These are phyloP conservation scores for Pelusios castaneus DNA, from an alignment of 2,113 vertebrate species.

Conservation along the genomic window DNA sequence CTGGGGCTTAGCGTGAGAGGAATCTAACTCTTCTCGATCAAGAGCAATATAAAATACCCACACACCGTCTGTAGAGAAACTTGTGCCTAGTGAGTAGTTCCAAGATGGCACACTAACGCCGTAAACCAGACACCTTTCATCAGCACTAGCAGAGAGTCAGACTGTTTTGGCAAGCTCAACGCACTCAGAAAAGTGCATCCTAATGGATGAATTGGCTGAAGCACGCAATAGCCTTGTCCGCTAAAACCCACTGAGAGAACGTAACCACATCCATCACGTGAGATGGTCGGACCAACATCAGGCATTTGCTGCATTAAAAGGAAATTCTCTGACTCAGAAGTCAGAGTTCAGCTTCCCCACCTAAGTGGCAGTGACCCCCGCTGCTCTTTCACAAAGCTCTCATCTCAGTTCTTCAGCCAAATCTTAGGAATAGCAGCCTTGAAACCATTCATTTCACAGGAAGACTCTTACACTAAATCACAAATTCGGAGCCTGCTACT, in stretches of 20 bases:
- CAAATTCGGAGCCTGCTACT: not conserved
- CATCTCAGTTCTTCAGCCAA: not conserved
- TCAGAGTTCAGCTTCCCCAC: not conserved
- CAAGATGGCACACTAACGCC: not conserved
- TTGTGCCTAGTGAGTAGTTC: not conserved
- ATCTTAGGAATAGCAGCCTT: not conserved
- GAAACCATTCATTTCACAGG: not conserved
- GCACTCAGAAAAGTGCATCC: not conserved
- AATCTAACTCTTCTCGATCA: not conserved
- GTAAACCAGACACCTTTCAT: not conserved
- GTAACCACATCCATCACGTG: not conserved
- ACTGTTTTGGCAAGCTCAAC: not conserved
- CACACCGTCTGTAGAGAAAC: not conserved
- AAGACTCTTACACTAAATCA: not conserved
- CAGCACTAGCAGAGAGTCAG: not conserved
- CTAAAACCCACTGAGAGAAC: not conserved
- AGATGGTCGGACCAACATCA: not conserved
- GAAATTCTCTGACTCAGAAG: slow-evolving; percentile 14
- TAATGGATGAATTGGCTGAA: not conserved
- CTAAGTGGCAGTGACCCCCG: not conserved
- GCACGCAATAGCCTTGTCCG: not conserved
- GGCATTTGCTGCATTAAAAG: not conserved
- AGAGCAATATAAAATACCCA: not conserved
- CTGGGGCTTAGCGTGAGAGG: not conserved
- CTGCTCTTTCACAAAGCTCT: not conserved